Evolutionary conservation across 2,113 vertebrate genomes (phyloP).

Genomic region (Poeciliopsis retropinna): DNA sequence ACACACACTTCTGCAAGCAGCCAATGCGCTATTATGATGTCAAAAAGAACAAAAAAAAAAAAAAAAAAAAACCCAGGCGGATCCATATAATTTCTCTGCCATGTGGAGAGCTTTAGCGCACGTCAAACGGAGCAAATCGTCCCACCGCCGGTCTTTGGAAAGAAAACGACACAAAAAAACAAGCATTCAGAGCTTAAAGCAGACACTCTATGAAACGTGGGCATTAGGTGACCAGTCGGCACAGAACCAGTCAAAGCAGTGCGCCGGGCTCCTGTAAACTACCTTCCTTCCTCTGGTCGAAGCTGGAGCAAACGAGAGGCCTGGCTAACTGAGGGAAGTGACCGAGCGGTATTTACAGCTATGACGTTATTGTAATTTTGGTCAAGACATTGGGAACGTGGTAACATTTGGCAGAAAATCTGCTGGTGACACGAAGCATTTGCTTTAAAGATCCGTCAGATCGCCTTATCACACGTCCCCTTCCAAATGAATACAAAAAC

Average conservation of each 20-base stretch:
- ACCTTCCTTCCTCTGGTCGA: conserved; percentile 29
- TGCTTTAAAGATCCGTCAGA: conserved; percentile 61
- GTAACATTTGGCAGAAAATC: conserved; percentile 20
- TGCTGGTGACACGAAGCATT: conserved; percentile 62
- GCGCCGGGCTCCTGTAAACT: conserved; percentile 43
- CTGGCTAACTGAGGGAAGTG: conserved; percentile 16
- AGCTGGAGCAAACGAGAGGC: conserved; percentile 20
- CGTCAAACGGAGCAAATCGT: conserved; percentile 49
- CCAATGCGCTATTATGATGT: conserved; percentile 81
- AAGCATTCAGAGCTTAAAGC: conserved; percentile 39
- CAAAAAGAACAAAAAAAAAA: conserved; percentile 47
- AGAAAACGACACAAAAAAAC: conserved; percentile 6
- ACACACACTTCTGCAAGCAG: conserved; percentile 68
- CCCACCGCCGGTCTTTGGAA: conserved; percentile 29
- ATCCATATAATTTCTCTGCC: conserved; percentile 68
- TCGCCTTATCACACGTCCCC: conserved; percentile 43
- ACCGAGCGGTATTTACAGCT: conserved; percentile 41
- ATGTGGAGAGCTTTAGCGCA: conserved; percentile 65
- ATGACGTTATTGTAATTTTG: conserved; percentile 40
- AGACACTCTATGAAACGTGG: conserved; percentile 59
- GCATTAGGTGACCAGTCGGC: conserved; percentile 73
- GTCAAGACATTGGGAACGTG: conserved; percentile 34
- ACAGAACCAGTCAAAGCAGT: conserved; percentile 54
- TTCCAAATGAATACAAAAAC: conserved; percentile 7
- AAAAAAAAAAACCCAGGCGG: conserved; percentile 51